Evolutionary conservation across 2,888 invertebrate species (phyloP).

Genomic region (Drosophila quasianomalipes): DNA sequence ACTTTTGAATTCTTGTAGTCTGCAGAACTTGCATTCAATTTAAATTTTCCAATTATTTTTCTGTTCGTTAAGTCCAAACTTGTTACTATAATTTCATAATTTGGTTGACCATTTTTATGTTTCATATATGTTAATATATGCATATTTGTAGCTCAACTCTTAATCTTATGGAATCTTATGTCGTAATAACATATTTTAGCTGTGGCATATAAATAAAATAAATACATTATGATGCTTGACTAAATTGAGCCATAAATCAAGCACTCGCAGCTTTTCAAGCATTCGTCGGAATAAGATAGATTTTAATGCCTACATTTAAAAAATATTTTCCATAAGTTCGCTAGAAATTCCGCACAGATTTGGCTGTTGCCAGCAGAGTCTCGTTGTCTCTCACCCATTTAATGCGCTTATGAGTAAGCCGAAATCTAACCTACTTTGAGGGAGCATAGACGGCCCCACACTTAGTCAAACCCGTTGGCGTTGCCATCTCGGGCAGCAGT

Average conservation of each 20-base stretch:
- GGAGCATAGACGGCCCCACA: conserved; percentile 46
- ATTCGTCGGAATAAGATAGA: neutral
- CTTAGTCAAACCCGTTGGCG: conserved; percentile 53
- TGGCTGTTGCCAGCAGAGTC: conserved; percentile 19
- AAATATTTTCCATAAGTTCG: conserved; percentile 49
- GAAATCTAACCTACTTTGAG: conserved; percentile 60
- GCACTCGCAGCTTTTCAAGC: neutral
- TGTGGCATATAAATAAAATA: neutral
- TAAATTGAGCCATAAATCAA: neutral
- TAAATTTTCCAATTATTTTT: neutral
- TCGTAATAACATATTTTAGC: neutral
- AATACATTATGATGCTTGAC: neutral
- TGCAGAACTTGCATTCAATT: neutral
- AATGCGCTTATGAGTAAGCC: conserved; percentile 62
- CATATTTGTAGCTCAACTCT: neutral
- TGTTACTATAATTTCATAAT: neutral
- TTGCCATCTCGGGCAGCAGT: conserved; percentile 19
- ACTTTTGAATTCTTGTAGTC: neutral
- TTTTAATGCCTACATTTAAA: conserved; percentile 27
- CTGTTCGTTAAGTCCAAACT: neutral
- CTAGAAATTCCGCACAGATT: conserved; percentile 49
- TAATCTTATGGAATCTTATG: neutral
- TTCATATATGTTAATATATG: neutral
- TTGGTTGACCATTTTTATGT: neutral
- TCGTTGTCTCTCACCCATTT: conserved; percentile 29